These are phyloP conservation scores for Porites lobata DNA, from an alignment of 92 coral and sea anemone genomes.

Conservation along the genomic window DNA sequence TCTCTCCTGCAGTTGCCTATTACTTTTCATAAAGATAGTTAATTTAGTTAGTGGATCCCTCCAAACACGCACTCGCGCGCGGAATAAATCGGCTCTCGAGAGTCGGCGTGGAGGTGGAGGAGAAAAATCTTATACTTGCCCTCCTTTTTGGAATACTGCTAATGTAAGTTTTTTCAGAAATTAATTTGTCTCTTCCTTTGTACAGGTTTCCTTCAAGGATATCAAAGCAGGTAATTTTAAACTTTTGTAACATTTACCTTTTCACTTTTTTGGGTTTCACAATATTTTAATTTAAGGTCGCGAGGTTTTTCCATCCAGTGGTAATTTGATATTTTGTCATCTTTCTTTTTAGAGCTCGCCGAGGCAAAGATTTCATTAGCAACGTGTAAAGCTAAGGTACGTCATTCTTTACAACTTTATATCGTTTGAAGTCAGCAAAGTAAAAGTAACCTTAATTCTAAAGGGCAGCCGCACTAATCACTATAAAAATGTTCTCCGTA, in stretches of 20 bases:
- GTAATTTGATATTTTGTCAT: background rate
- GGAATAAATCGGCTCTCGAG: too few relatives aligned
- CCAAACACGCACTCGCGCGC: too few relatives aligned
- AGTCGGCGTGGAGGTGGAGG: too few relatives aligned
- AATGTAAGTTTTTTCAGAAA: background rate
- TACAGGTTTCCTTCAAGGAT: slow-evolving; percentile 87
- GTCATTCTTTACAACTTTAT: background rate
- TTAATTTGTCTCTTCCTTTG: background rate
- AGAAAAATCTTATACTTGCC: too few relatives aligned
- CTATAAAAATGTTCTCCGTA: too few relatives aligned
- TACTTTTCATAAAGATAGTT: too few relatives aligned
- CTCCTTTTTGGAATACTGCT: background rate
- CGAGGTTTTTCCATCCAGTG: background rate
- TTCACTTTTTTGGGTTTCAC: background rate
- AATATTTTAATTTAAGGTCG: background rate
- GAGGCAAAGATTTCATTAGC: slow-evolving; percentile 87
- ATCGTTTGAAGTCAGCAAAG: too few relatives aligned
- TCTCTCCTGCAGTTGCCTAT: too few relatives aligned
- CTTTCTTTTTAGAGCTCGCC: slow-evolving; percentile 71
- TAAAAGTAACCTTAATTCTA: too few relatives aligned
- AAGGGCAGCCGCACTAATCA: too few relatives aligned
- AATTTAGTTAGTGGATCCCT: too few relatives aligned
- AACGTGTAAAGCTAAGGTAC: slow-evolving; percentile 86
- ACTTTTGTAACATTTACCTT: background rate
- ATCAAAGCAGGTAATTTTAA: slow-evolving; percentile 73